Conservation (phyloP, 2,113 vertebrate genomes). For the Toxotes chatareus region DNA sequence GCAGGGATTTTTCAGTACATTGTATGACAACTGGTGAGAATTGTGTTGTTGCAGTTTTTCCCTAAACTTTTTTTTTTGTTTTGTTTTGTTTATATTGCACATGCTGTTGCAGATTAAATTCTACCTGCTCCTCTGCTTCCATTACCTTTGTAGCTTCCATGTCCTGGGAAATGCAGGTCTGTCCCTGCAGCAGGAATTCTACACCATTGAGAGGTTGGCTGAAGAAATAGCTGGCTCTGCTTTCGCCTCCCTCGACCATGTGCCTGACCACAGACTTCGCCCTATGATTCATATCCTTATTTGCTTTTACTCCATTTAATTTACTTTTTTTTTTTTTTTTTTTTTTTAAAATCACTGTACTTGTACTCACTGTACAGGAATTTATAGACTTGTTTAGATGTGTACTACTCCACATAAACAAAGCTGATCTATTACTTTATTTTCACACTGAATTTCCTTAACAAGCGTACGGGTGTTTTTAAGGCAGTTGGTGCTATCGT, state of each 20-base stretch:
- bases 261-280: constrained; percentile 94
- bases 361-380: too few species aligned
- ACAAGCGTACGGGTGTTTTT: constrained; percentile 89
- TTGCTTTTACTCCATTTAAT: not conserved
- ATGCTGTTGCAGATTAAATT: not conserved
- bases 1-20: constrained; percentile 93
- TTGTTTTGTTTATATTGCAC: not conserved
- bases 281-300: constrained; percentile 96
- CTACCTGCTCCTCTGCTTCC: not conserved
- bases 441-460: constrained; percentile 80
- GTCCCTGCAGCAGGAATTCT: constrained; percentile 95
- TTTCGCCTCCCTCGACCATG: constrained; percentile 90
- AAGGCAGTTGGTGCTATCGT: constrained; percentile 92
- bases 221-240: constrained; percentile 89
- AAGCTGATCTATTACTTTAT: constrained; percentile 1
- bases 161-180: constrained; percentile 90
- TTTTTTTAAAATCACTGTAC: not conserved
- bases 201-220: constrained; percentile 89
- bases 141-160: constrained; percentile 85
- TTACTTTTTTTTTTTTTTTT: not conserved
- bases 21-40: constrained; percentile 95
- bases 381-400: not conserved
- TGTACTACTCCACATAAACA: not conserved
- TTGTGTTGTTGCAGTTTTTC: too few species aligned
- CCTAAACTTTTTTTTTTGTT: not conserved